Evolutionary conservation across 2,797 vertebrate genomes (phyloP), one percentile per base, ranked within the genome.

Genomic region (Lepidocolaptes lacrymiger): DNA sequence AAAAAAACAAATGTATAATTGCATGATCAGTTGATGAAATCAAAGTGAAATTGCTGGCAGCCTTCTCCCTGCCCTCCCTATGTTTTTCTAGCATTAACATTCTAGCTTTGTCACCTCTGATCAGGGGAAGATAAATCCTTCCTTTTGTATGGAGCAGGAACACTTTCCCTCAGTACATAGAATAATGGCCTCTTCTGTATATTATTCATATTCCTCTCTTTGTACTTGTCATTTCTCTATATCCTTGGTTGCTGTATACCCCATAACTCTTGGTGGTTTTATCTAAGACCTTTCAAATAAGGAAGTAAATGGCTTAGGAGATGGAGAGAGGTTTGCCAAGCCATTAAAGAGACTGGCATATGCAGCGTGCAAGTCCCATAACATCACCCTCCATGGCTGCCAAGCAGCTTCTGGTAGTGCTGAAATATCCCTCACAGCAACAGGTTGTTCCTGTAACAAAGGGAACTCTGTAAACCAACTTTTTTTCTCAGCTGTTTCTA

Each of bases 171-270:
- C 23, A 22, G 91, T 77, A 91, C 75, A 63, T 4, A 89, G 88
- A 96, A 72, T 96, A 95, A 96, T 88, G 83, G 87, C 72, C 73
- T 93, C 75, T 55, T 86, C 89, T 81, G 67, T 81, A 43, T 62
- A 88, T 96, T 95, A 96, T 83, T 97, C 95, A 96, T 92, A 92
- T 89, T 88, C 72, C 44, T 91, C 76, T 90, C 82, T 96, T 85
- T 91, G 46, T 90, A 63, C 91, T 92, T 97, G 95, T 95, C 95
- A 82, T 74, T 96, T 63, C 85, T 87, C 56, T 63, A 0, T 83
- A 89, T 90, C 85, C 92, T 54, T 85, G 72, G 36, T 89, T 67
- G 68, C 77, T 93, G 74, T 48, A 64, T 55, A 51, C 23, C 68
- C 75, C 81, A 81, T 95, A 92, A 97, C 72, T 96, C 94, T 66